Base-by-base conservation (phyloP, 2,888 invertebrate species). In the Agriopis leucophaearia region DNA sequence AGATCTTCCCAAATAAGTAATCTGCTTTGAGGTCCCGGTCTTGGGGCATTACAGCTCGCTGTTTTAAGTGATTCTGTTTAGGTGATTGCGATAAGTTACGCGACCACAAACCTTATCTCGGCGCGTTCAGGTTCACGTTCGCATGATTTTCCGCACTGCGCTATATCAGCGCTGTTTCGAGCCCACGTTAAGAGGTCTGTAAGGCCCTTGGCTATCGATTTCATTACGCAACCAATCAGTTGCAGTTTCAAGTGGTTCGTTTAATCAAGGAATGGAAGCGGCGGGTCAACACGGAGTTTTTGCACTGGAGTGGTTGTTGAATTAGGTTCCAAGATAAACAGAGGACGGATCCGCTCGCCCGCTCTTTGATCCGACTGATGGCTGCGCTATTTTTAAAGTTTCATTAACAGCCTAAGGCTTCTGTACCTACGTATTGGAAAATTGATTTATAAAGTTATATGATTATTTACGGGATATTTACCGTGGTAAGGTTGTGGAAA, bases 281-380 rank as follows among this genome's bases (percentile, higher is more conserved):
- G 27, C 71, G 71, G 71, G 71, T 78, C 60, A 66, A 72, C 66
- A 69, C 73, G 69, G 78, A 82, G 84, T 84, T 85, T 78, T 79
- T 82, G 82, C 74, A 76, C 81, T 81, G 81, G 81, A 85, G 81
- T 81, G 80, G 76, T 77, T 79, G 79, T 76, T 83, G 86, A 84
- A 88, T 88, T 83, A 86, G 81, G 77, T 79, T 75, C 79, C 77
- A 75, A 80, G 80, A 78, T 78, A 79, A 85, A 84, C 82, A 82
- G 81, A 81, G 78, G 81, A 73, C 71, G 66, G 55, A 50, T 71
- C 72, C 74, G 77, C 27, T 27, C 60, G 63, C 51, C 36, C 45
- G 62, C 45, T 65, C 60, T 64, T 68, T 57, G 47, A 56, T 56
- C 58, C 15, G 35, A 27, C 15, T 51, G 59, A 50, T 61, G 47